A percentile compares a stretch with the other conserved stretches of the same genome.
Evolutionary conservation across 2,888 invertebrate species (phyloP).

Genomic region (Morpho helenor): DNA sequence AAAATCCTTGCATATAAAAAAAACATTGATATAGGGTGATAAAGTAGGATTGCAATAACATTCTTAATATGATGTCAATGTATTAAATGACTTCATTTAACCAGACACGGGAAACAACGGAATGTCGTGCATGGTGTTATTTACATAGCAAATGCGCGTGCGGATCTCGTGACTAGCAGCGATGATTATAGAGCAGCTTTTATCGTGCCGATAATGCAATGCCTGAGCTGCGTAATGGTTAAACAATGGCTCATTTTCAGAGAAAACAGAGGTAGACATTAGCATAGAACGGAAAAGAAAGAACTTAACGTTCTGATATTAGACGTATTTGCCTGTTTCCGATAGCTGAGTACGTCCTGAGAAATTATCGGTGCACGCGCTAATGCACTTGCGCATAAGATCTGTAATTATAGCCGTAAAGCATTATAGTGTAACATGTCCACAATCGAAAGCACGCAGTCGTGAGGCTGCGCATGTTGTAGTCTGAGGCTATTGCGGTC

Average conservation of each 20-base stretch:
- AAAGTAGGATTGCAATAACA: no score
- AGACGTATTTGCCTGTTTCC: conserved; percentile 31
- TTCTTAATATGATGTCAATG: conserved; percentile 27
- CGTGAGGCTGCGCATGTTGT: conserved; percentile 34
- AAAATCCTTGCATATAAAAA: no score
- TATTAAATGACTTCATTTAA: conserved; percentile 43
- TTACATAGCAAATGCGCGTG: conserved; percentile 56
- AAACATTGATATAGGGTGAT: no score
- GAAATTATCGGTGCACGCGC: conserved; percentile 21
- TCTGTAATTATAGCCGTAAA: conserved; percentile 30
- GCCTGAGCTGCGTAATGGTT: conserved; percentile 54
- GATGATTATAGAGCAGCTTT: conserved; percentile 60
- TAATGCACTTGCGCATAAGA: conserved; percentile 22
- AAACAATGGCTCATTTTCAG: conserved; percentile 47
- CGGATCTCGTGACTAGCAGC: conserved; percentile 58
- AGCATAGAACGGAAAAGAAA: conserved; percentile 55
- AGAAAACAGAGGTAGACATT: conserved; percentile 46
- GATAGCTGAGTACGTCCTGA: conserved; percentile 26
- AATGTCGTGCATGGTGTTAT: conserved; percentile 59
- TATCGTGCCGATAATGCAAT: conserved; percentile 62
- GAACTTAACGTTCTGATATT: conserved; percentile 34
- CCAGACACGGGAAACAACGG: conserved; percentile 30
- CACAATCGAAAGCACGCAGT: conserved; percentile 46
- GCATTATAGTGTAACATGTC: conserved; percentile 30
- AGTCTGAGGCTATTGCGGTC: conserved; percentile 59